These are phyloP conservation scores for Oncorhynchus keta DNA, from an alignment of 2,113 vertebrate species.

Conservation along the genomic window DNA sequence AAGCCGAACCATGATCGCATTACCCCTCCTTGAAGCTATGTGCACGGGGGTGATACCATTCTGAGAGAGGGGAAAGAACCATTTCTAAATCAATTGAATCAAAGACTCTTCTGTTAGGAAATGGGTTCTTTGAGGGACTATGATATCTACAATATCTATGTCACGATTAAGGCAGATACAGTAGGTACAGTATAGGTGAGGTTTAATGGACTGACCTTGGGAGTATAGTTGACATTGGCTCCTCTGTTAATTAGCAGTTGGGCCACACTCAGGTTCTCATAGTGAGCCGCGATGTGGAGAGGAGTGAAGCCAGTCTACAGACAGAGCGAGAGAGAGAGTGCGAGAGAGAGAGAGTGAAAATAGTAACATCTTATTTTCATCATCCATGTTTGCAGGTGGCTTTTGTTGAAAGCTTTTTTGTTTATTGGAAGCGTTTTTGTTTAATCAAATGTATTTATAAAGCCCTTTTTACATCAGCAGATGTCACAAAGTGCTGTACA, in stretches of 20 bases:
- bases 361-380: background rate
- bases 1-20: slow-evolving; percentile 96
- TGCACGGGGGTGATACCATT: slow-evolving; percentile 97
- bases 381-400: background rate
- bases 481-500: no score
- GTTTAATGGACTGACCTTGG: slow-evolving; percentile 77
- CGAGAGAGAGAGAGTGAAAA: background rate
- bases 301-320: slow-evolving; percentile 95
- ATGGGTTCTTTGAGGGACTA: background rate
- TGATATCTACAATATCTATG: background rate
- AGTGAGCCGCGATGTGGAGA: slow-evolving; percentile 97
- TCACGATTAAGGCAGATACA: background rate
- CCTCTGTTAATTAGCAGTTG: slow-evolving; percentile 91
- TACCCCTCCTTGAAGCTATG: slow-evolving; percentile 92
- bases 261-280: slow-evolving; percentile 95
- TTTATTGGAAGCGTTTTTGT: background rate
- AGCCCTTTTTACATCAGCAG: no score
- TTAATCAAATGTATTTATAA: background rate
- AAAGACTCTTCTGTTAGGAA: background rate
- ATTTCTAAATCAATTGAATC: background rate
- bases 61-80: slow-evolving; percentile 59
- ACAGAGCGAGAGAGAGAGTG: background rate
- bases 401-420: no score
- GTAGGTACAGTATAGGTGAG: background rate
- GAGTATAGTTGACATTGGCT: slow-evolving; percentile 94